These are phyloP conservation scores for Sycophaga agraensis DNA, from an alignment of 1,140 invertebrate genomes.

Conservation along the genomic window DNA sequence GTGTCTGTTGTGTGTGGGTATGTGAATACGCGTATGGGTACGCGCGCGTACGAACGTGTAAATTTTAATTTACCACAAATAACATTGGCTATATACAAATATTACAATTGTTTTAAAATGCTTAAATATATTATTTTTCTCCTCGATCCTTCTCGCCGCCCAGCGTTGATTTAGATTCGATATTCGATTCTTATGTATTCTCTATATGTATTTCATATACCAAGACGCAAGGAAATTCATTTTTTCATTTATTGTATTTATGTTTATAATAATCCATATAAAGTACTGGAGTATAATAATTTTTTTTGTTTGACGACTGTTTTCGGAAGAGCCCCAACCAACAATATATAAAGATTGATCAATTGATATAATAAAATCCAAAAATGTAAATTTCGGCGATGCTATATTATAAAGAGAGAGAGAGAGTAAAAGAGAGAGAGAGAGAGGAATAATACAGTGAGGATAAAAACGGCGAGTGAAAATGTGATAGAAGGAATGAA, in stretches of 20 bases:
- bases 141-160: conserved; percentile 13
- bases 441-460: neutral
- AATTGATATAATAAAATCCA: conserved; percentile 6
- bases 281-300: conserved; percentile 16
- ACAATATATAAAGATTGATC: conserved; percentile 12
- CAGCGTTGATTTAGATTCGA: conserved; percentile 18
- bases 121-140: conserved; percentile 22
- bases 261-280: conserved; percentile 8
- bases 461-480: too few relatives aligned
- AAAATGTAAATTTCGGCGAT: conserved; percentile 13
- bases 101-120: conserved; percentile 41
- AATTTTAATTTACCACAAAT: conserved; percentile 46
- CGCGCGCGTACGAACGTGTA: conserved; percentile 5
- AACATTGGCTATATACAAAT: conserved; percentile 49
- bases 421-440: neutral
- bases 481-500: neutral
- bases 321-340: neutral
- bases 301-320: neutral
- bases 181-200: conserved; percentile 4
- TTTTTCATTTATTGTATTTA: too few relatives aligned
- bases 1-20: conserved; percentile 2
- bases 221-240: conserved; percentile 1
- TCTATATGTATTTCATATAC: neutral
- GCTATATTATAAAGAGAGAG: neutral
- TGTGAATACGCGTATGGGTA: neutral